Evolutionary conservation across 2,888 invertebrate species (phyloP).

Genomic region (Hemistola chrysoprasaria): DNA sequence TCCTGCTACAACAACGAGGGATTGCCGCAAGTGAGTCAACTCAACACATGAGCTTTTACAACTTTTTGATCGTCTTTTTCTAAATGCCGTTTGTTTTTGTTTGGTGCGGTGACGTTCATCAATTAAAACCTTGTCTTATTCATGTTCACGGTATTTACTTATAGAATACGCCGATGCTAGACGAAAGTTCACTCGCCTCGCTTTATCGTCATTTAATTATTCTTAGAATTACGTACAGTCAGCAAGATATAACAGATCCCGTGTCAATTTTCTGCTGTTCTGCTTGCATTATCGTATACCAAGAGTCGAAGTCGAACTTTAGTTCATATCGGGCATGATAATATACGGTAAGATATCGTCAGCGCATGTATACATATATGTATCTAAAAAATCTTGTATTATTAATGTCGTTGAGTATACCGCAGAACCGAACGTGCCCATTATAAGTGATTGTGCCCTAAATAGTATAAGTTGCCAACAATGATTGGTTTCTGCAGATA

Average conservation of each 20-base stretch:
- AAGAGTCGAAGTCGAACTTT: no score
- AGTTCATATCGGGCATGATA: neutral
- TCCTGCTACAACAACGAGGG: slow-evolving; percentile 69
- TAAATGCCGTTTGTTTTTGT: slow-evolving; percentile 45
- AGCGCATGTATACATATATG: no score
- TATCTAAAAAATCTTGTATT: no score
- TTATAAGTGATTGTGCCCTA: slow-evolving; percentile 22
- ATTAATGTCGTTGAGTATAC: neutral
- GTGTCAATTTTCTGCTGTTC: slow-evolving; percentile 11
- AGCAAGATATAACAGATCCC: slow-evolving; percentile 6
- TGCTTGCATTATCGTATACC: no score
- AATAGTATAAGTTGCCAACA: slow-evolving; percentile 33
- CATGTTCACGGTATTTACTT: neutral
- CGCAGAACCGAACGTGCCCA: slow-evolving; percentile 18
- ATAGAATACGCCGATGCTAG: neutral
- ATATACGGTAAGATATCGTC: neutral
- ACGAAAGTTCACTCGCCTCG: neutral
- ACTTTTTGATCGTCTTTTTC: slow-evolving; percentile 47
- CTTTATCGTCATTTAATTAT: slow-evolving; percentile 3
- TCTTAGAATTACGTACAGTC: slow-evolving; percentile 10
- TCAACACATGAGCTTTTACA: slow-evolving; percentile 34
- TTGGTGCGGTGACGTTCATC: slow-evolving; percentile 18
- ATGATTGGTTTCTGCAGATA: slow-evolving; percentile 42
- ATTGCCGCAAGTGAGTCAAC: slow-evolving; percentile 65
- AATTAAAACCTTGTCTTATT: neutral